Conservation (phyloP, 2,888 invertebrate genomes). For the Drepanosiphum platanoidis region DNA sequence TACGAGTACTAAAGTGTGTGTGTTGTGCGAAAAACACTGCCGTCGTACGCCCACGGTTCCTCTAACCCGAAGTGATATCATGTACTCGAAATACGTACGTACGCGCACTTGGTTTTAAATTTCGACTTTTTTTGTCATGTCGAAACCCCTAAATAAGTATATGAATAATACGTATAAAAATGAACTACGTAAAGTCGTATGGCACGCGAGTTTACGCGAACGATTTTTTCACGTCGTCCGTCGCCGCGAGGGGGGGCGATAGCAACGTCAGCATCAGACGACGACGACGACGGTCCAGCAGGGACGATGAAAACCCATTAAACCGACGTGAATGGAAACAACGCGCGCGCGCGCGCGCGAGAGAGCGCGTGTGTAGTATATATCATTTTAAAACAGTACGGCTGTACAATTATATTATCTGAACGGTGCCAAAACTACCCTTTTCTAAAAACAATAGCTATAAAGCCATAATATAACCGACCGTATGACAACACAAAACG, state of each 20-base stretch:
- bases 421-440: slow-evolving; percentile 46
- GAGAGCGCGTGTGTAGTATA: no score
- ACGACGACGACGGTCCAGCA: not conserved
- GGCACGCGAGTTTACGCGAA: not conserved
- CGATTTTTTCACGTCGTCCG: not conserved
- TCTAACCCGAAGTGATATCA: no score
- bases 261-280: not conserved
- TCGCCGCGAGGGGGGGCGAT: not conserved
- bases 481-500: slow-evolving; percentile 40
- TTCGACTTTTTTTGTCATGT: no score
- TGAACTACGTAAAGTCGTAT: no score
- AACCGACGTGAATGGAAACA: slow-evolving; percentile 12
- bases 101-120: no score
- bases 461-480: slow-evolving; percentile 40
- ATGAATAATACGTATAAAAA: no score
- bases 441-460: slow-evolving; percentile 41
- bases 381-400: slow-evolving; percentile 46
- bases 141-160: no score
- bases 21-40: no score
- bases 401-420: slow-evolving; percentile 20
- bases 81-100: no score
- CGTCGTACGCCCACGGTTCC: no score
- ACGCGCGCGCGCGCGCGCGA: not conserved
- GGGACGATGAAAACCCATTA: slow-evolving; percentile 32
- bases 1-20: no score